Evolutionary conservation across 2,113 vertebrate genomes (phyloP), one percentile per base, ranked within the genome.

Genomic region (Phoenicopterus ruber): DNA sequence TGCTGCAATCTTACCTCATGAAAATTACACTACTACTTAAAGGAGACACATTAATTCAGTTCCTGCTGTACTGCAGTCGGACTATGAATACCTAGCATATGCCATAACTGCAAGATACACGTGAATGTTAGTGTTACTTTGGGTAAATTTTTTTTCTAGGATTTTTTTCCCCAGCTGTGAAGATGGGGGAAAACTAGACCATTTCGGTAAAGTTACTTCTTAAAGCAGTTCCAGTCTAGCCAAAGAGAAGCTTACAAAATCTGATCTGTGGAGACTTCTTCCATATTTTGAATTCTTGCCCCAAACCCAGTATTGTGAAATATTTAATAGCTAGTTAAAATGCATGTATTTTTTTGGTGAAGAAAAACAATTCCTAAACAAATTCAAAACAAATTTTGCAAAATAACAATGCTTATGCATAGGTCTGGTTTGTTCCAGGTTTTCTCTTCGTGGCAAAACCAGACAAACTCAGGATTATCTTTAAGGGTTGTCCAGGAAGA

Each of bases 361-460:
- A 19, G 10, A 38, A 86, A 93, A 50, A 0, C 11, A n/a, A 54
- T 73, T 69, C 32, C 31, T 82, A 31, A 89, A 46, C 6, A 36
- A 73, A 63, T n/a, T 16, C 1, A 16, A 44, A 78, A 40, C 9
- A 44, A 26, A 16, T 44, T 50, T 71, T 50, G 47, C 36, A 12
- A 54, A 83, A 20, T 18, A 15, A 7, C 15, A 34, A 31, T 0
- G 0, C 44, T 94, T 76, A 88, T 1, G 8, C 36, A 3, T 28
- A 14, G 20, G 57, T 97, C n/a, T 97, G 84, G 12, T 96, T 97
- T 95, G 17, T 98, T 94, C 4, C 94, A 99, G 99, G 99, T 99
- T 97, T 98, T 99, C 94, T 98, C 98, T 57, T 95, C 94, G 0
- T 99, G 99, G 99, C 97, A 98, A 95, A 97, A 97, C 89, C 97